phyloP scores from a whole-genome alignment of 1,140 invertebrate species.

The Mamestra configurata region DNA sequence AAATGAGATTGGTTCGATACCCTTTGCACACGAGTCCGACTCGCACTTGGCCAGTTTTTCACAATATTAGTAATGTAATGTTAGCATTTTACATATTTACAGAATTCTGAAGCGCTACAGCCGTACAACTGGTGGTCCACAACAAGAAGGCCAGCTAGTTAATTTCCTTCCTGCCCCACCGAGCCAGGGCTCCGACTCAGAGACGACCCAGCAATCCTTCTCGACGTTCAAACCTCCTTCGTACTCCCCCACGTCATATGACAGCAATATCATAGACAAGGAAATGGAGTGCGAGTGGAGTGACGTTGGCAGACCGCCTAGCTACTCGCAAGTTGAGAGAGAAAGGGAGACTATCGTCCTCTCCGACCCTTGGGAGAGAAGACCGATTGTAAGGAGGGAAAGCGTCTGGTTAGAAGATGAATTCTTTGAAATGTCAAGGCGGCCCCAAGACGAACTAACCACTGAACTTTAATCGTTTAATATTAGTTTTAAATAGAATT shows the following conservation, averaged over 20 bases:
- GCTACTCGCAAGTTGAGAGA: conserved; percentile 82
- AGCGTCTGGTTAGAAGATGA: conserved; percentile 91
- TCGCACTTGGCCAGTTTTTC: too few relatives aligned
- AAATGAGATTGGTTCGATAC: too few relatives aligned
- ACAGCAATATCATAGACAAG: conserved; percentile 80
- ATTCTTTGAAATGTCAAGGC: conserved; percentile 91
- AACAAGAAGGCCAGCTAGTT: conserved; percentile 89
- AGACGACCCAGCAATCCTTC: conserved; percentile 84
- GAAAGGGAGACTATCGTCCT: conserved; percentile 84
- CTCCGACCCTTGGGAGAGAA: conserved; percentile 87
- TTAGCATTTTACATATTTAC: conserved; percentile 53
- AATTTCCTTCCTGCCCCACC: conserved; percentile 90
- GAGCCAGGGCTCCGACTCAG: conserved; percentile 78
- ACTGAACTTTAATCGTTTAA: conserved; percentile 89
- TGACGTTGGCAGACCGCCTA: conserved; percentile 87
- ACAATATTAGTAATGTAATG: neutral
- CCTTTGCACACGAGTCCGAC: too few relatives aligned
- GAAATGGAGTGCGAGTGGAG: conserved; percentile 84
- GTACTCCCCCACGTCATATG: conserved; percentile 82
- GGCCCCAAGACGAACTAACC: conserved; percentile 93
- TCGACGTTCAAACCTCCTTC: conserved; percentile 89
- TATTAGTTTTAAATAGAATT: conserved; percentile 28
- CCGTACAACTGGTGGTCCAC: conserved; percentile 88
- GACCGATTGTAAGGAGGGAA: conserved; percentile 84
- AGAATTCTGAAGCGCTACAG: conserved; percentile 91